phyloP scores from a whole-genome alignment of 2,797 vertebrate species.

The Alauda arvensis region DNA sequence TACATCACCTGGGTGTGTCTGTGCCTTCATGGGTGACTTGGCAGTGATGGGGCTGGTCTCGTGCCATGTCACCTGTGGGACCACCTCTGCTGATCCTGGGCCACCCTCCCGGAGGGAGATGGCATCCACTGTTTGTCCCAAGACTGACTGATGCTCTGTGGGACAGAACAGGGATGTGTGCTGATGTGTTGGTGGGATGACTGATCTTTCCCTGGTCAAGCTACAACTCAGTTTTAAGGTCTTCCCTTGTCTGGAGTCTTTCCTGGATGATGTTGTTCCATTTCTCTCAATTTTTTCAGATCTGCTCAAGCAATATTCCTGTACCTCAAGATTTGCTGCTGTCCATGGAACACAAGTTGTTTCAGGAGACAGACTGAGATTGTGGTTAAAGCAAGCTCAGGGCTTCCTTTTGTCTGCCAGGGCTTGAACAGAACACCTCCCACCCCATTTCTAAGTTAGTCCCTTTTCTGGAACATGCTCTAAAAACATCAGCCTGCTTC shows the following conservation, averaged over 20 bases:
- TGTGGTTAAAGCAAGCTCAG: neutral
- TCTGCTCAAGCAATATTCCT: neutral
- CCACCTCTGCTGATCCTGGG: neutral
- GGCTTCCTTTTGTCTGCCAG: neutral
- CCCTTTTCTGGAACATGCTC: neutral
- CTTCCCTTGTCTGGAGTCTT: fast-evolving
- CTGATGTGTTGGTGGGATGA: neutral
- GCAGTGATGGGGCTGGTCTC: neutral
- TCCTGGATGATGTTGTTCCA: neutral
- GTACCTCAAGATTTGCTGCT: neutral
- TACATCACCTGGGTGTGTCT: neutral
- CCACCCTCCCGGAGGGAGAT: neutral
- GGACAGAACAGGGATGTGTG: neutral
- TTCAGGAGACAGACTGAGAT: neutral
- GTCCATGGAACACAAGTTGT: fast-evolving
- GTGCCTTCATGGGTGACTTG: neutral
- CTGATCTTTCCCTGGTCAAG: neutral
- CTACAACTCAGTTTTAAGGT: neutral
- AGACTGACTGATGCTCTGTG: fast-evolving
- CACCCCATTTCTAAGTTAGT: neutral
- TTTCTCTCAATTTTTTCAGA: neutral
- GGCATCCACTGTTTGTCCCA: neutral
- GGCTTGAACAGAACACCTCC: neutral
- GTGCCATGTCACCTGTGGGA: neutral
- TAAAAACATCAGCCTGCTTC: neutral